Evolutionary conservation across 2,888 invertebrate species (phyloP), one percentile per base, ranked within the genome.

Genomic region (Chydorus sphaericus): DNA sequence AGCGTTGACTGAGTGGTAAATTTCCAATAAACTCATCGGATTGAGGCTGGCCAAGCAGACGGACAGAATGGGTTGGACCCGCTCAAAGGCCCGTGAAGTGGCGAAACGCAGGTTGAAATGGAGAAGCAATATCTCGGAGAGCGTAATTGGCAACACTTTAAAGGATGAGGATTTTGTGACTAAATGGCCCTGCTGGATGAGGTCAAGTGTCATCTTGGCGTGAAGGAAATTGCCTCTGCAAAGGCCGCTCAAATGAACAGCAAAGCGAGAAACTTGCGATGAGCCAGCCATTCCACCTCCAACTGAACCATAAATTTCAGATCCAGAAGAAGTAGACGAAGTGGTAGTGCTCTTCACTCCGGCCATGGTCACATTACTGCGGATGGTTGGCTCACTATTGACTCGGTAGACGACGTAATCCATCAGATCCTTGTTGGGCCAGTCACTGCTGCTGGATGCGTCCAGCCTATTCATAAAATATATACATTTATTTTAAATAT

Each of bases 81-180:
- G 89, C 63, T 92, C 90, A 69, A 91, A 96, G 1, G 91, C 88
- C 49, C 86, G 79, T 0, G 84, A 80, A 1, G 91, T 92, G 6
- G 91, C 91, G 67, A 94, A 97, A 60, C 71, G 79, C 56, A 93
- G 73, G 72, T 93, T 94, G 71, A 94, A 93, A 70, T 89, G 86
- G 37, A 94, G 73, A 59, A 90, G 73, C 69, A 90, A 94, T 66
- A 94, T 87, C 72, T 92, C 89, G 4, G 87, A 85, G 58, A 91
- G 69, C 0, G 86, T 85, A 60, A 89, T 86, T 1, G 92, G 91
- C 50, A 92, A 75, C 14, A 71, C 87, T 75, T 93, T 93, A 69
- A 91, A 94, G 67, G 89, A 89, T 1, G 89, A 82, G 5, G 92
- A 92, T 71, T 94, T 94, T 37, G 91, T 83, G 16, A 93, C 91